Evolutionary conservation across 2,888 invertebrate genomes (phyloP).

Genomic region (Sympetrum striolatum): DNA sequence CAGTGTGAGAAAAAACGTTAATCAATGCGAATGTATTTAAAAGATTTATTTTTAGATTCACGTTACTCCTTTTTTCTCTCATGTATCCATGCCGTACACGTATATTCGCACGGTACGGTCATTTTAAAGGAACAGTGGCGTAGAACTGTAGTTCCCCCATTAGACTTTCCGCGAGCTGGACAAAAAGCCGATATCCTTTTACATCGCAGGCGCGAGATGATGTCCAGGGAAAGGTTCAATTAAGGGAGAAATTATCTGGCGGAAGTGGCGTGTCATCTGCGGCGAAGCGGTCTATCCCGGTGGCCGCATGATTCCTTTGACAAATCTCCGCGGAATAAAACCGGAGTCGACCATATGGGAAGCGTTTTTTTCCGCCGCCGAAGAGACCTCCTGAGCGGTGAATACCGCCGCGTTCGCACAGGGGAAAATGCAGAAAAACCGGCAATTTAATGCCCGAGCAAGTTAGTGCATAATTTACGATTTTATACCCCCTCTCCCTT

Average conservation of each 20-base stretch:
- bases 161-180: too few relatives aligned
- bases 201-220: background rate
- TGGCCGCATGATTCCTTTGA: background rate
- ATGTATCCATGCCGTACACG: too few relatives aligned
- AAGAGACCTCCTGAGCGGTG: background rate
- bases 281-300: background rate
- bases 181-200: too few relatives aligned
- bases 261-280: conserved; percentile 14
- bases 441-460: background rate
- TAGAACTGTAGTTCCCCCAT: too few relatives aligned
- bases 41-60: too few relatives aligned
- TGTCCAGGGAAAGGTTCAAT: background rate
- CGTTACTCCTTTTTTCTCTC: too few relatives aligned
- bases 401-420: background rate
- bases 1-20: too few relatives aligned
- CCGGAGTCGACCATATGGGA: background rate
- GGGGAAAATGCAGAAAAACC: conserved; percentile 8
- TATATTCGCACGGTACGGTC: too few relatives aligned
- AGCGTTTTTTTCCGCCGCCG: background rate
- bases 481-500: background rate
- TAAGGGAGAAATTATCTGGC: background rate
- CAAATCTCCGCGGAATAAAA: background rate
- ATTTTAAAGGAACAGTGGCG: too few relatives aligned
- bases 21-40: too few relatives aligned
- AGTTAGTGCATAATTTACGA: background rate